Base-by-base conservation (phyloP, 2,113 vertebrate species). In the Psilopsiagon aymara region DNA sequence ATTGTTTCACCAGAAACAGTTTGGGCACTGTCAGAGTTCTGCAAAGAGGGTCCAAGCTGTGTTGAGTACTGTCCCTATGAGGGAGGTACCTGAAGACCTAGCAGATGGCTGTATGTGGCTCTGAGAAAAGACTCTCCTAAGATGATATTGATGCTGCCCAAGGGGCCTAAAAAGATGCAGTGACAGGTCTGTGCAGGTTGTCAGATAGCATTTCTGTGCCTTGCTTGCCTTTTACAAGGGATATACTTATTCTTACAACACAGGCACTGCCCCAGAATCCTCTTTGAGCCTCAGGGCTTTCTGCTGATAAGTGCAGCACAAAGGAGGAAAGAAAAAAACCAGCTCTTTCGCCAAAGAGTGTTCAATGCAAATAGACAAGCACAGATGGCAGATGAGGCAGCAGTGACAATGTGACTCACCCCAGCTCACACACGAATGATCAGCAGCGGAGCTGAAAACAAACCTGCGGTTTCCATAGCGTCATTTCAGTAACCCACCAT, bases 381-480 rank as follows among this genome's bases (percentile, higher is more conserved):
- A 79, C 51, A 86, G 89, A 79, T 80, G 82, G 68, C 8, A 3
- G 73, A 24, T 1, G 4, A 94, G 76, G 71, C 73, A 68, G 25
- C 25, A n/a, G 46, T 53, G 88, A 53, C 83, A 68, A 51, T 0
- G 0, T 5, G 8, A 51, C 51, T 71, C 47, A 81, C 49, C 43
- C 55, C 68, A 27, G 76, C n/a, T 82, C 79, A 9, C 35, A 18
- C 9, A 11, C 1, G 3, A 23, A 11, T 16, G 60, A 79, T 57
- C 53, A 33, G 20, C 57, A 49, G 68, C 44, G 43, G 18, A 53
- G 51, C 60, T 78, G 69, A 51, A 71, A 68, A 41, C n/a, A 68
- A 33, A 43, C 1, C 21, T 1, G 1, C 2, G 0, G 10, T 57
- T 46, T 3, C 68, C 51, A 70, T 28, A 57, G 39, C 29, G n/a